Percentiles rank a stretch among this genome's conserved stretches.
Conservation (phyloP, 2,888 invertebrate genomes). For the Xanthia icteritia region DNA sequence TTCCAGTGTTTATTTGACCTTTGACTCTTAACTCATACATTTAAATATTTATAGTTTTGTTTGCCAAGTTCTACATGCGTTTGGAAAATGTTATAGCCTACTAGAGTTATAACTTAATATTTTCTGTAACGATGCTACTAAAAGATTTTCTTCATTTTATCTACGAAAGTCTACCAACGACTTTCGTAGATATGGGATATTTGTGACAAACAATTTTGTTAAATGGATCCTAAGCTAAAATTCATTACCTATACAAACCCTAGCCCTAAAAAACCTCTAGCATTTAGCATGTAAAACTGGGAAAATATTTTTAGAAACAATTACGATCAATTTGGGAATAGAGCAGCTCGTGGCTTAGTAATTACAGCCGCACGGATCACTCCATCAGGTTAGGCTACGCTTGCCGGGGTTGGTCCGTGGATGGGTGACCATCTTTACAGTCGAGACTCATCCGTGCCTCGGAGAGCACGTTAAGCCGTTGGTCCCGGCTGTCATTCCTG, state of each 20-base stretch:
- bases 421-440: too few relatives aligned
- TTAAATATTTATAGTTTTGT: constrained; percentile 39
- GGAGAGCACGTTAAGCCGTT: too few relatives aligned
- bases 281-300: background rate
- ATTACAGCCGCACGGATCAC: too few relatives aligned
- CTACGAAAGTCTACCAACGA: too few relatives aligned
- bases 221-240: background rate
- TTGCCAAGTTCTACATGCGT: constrained; percentile 22
- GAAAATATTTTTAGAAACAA: background rate
- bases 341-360: too few relatives aligned
- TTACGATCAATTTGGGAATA: too few relatives aligned
- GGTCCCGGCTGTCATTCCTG: too few relatives aligned
- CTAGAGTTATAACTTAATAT: constrained; percentile 14
- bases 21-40: constrained; percentile 8
- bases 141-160: background rate
- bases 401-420: too few relatives aligned
- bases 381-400: too few relatives aligned
- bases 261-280: too few relatives aligned
- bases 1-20: constrained; percentile 1
- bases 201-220: background rate
- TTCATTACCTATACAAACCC: too few relatives aligned
- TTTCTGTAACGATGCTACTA: constrained; percentile 6
- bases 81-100: constrained; percentile 18
- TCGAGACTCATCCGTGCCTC: too few relatives aligned
- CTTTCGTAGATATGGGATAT: constrained; percentile 6